Evolutionary conservation across 2,797 vertebrate genomes (phyloP).

Genomic region (Tiaroga cobitis): DNA sequence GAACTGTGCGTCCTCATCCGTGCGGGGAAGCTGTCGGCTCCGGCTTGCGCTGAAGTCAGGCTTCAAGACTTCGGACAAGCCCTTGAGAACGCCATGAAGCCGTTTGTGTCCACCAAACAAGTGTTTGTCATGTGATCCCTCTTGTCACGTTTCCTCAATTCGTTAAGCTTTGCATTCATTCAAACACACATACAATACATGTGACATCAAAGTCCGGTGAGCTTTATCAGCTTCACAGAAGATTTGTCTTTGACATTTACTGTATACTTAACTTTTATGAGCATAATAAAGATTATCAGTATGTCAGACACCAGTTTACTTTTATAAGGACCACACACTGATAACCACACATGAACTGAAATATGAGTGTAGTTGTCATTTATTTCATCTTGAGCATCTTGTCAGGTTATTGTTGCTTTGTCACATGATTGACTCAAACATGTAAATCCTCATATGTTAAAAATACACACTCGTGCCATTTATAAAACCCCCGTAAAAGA

Average conservation of each 20-base stretch:
- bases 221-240: constrained; percentile 19
- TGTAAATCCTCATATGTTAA: background rate
- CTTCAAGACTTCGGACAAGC: constrained; percentile 83
- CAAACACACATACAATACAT: constrained; percentile 56
- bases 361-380: background rate
- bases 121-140: constrained; percentile 85
- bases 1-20: constrained; percentile 83
- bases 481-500: background rate
- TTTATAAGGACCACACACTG: background rate
- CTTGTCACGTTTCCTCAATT: background rate
- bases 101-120: constrained; percentile 88
- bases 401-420: background rate
- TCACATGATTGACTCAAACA: background rate
- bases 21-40: constrained; percentile 81
- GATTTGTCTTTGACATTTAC: background rate
- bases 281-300: background rate
- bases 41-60: constrained; percentile 77
- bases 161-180: background rate
- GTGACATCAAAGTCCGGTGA: constrained; percentile 59
- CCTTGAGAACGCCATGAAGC: constrained; percentile 82
- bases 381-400: background rate
- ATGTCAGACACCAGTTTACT: background rate
- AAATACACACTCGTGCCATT: background rate
- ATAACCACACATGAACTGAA: background rate
- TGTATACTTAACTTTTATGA: background rate